phyloP scores from a whole-genome alignment of 1,140 invertebrate genomes.

The Drosophila navojoa region DNA sequence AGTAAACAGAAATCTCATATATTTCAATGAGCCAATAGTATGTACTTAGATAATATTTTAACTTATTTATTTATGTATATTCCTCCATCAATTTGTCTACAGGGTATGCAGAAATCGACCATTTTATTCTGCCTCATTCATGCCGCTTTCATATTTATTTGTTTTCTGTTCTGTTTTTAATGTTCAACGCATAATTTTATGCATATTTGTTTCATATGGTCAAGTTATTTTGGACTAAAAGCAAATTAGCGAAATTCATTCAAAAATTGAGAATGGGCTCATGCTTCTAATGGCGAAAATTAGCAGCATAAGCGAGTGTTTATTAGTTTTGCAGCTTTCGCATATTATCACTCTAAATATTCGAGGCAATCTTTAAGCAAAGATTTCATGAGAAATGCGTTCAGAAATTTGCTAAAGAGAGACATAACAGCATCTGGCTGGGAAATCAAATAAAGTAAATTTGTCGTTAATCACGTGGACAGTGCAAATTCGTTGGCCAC shows the following conservation, averaged over 20 bases:
- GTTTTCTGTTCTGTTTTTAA: background rate
- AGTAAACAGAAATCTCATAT: too few relatives aligned
- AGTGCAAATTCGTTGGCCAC: conserved; percentile 30
- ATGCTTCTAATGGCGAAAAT: background rate
- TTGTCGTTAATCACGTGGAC: conserved; percentile 44
- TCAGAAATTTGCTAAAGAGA: background rate
- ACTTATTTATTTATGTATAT: too few relatives aligned
- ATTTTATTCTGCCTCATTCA: too few relatives aligned
- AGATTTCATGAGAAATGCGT: background rate
- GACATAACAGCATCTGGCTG: conserved; percentile 9
- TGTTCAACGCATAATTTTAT: background rate
- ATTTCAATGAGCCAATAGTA: too few relatives aligned
- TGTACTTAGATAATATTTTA: too few relatives aligned
- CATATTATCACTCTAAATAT: background rate
- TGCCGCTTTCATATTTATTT: background rate
- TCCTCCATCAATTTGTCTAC: too few relatives aligned
- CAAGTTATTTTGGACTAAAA: background rate
- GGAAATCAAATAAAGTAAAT: conserved; percentile 32
- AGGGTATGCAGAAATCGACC: too few relatives aligned
- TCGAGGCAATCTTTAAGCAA: background rate
- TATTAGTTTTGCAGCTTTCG: background rate
- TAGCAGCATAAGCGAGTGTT: background rate
- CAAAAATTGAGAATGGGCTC: background rate
- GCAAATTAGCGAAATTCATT: background rate
- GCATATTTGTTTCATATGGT: background rate